Base-by-base conservation (phyloP, 2,113 vertebrate genomes). In the Pseudorectes ferrugineus region DNA sequence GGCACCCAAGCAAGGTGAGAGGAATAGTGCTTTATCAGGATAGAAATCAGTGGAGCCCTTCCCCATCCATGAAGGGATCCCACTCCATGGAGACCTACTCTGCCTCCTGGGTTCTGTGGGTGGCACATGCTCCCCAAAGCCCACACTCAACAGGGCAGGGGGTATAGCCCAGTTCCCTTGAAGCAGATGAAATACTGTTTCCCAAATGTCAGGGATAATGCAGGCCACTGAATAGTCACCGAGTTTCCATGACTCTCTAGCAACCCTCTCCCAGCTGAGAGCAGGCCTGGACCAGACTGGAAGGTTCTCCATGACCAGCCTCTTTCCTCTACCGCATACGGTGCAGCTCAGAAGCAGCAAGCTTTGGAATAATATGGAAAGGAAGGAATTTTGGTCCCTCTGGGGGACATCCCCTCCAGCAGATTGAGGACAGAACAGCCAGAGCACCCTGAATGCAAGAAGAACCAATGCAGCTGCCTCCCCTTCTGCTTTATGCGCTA, bases 311-410 rank as follows among this genome's bases (percentile, higher is more conserved):
- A 7, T 0, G 6, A 61, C 14, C 21, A 43, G 9, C 9, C 31
- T 59, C 42, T 42, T 33, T 67, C 26, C 42, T 80, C 38, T 20
- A 2, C 0, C 0, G 8, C 51, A 10, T 0, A 4, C 8, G 23
- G 26, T 9, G 28, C 45, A 40, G 40, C n/a, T 74, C 84, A 70
- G 49, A 43, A 68, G 20, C 3, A 49, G 35, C 8, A 80, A 81
- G 24, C 17, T 77, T 57, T 35, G 18, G 38, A 66, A 23, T 35
- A 67, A 68, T 3, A 6, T 2, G 4, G 31, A 6, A 75, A 31
- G 10, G 28, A 85, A 55, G 29, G n/a, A 52, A 35, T 63, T 76
- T 51, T 63, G 21, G 23, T 33, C 20, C 43, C 71, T 57, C n/a
- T 42, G 31, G 26, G 31, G 52, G 23, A 52, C 20, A 35, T 24